phyloP scores from a whole-genome alignment of 1,140 invertebrate genomes.

The Dryas iulia region DNA sequence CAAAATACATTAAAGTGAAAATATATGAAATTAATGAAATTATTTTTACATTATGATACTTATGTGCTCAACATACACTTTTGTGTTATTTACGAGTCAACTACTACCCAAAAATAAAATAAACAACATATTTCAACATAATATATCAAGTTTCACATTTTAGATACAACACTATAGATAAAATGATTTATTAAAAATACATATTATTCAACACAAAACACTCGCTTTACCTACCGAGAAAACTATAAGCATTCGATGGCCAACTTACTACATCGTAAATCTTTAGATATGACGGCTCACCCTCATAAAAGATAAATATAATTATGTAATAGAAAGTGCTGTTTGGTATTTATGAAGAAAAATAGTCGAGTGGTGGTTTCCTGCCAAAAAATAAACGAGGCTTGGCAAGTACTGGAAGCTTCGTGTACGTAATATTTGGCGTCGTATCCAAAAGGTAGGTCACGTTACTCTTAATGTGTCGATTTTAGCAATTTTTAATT shows the following conservation, averaged over 20 bases:
- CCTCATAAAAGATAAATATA: background rate
- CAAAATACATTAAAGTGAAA: too few relatives aligned
- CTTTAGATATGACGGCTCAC: background rate
- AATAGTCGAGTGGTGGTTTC: background rate
- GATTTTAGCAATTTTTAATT: background rate
- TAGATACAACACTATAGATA: background rate
- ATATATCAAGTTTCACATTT: background rate
- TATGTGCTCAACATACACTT: too few relatives aligned
- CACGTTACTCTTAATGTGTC: background rate
- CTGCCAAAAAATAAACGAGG: constrained; percentile 24
- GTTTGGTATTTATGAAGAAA: background rate
- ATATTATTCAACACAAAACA: background rate
- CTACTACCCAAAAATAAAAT: too few relatives aligned
- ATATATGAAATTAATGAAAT: too few relatives aligned
- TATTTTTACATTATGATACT: too few relatives aligned
- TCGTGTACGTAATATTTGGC: background rate
- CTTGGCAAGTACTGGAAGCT: constrained; percentile 2
- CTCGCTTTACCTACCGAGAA: background rate
- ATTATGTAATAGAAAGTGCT: background rate
- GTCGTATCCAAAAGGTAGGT: background rate
- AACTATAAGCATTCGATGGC: background rate
- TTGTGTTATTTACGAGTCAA: too few relatives aligned
- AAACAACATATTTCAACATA: too few relatives aligned
- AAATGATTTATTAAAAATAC: background rate
- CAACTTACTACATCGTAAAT: background rate